Evolutionary conservation across 2,888 invertebrate genomes (phyloP), one percentile per base, ranked within the genome.

Genomic region (Trachelus troglodyta): DNA sequence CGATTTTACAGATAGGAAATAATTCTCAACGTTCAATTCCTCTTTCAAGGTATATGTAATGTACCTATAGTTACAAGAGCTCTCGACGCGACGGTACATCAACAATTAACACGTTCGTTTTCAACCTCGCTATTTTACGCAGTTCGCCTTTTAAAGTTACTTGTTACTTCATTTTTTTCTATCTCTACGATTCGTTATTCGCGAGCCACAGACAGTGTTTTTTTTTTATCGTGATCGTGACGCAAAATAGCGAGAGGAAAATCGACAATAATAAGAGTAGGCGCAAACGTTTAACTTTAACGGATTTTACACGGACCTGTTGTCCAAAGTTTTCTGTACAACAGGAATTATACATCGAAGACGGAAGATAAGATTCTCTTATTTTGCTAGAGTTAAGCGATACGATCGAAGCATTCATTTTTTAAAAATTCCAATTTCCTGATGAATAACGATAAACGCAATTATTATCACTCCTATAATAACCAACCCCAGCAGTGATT

Each of bases 101-200:
- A 86, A 85, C 85, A 84, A 86, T 86, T 82, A 86, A 86, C 86
- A 84, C 79, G 78, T 79, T 80, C 75, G 73, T 77, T 80, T 76
- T 34, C 75, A 11, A 9, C 9, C 56, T 56, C 56, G 56, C 56
- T 9, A 23, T 56, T 56, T 56, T 23, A 56, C 56, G 23, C 23
- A 56, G 15, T 15, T 56, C 23, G 35, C 9, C 56, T 56, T 56
- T 56, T 1, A 56, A 56, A 6, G 15, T 15, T 40, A 40, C 23
- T 15, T 15, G 23, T 56, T 56, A 56, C 9, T 56, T 56, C 0
- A 12, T 1, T 12, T 9, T 23, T 23, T 56, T 56, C 2, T 56
- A 9, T 23, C 76, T 80, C 79, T 78, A 78, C 80, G 76, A 75
- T 69, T 80, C 74, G 73, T 74, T 75, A 69, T 79, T 80, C 76